phyloP scores from a whole-genome alignment of 2,797 vertebrate genomes.

The Astyanax mexicanus region DNA sequence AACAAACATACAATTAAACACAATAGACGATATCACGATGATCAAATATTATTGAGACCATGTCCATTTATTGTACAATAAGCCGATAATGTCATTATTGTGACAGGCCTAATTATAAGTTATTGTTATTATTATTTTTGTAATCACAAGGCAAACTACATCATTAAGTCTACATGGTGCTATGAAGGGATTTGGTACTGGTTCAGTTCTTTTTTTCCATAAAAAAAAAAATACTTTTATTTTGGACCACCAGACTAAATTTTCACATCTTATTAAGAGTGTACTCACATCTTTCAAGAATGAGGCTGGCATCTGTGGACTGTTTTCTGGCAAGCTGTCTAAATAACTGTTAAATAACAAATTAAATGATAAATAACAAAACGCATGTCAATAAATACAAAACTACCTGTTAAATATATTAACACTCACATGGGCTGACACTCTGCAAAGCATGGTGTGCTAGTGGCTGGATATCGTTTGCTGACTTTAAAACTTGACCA shows the following conservation, averaged over 20 bases:
- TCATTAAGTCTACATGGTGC: too few relatives aligned
- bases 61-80: too few relatives aligned
- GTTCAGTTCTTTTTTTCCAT: background rate
- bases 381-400: too few relatives aligned
- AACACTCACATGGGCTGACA: constrained; percentile 70
- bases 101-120: too few relatives aligned
- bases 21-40: too few relatives aligned
- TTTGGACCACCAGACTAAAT: background rate
- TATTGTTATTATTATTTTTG: too few relatives aligned
- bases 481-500: background rate
- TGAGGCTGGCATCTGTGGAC: constrained; percentile 77
- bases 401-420: background rate
- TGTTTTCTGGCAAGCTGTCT: constrained; percentile 81
- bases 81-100: too few relatives aligned
- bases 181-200: too few relatives aligned
- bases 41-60: too few relatives aligned
- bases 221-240: background rate
- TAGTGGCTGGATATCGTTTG: background rate
- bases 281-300: constrained; percentile 93
- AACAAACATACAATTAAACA: too few relatives aligned
- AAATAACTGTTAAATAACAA: constrained; percentile 77
- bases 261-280: background rate
- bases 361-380: constrained; percentile 7
- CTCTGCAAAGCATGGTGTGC: constrained; percentile 73
- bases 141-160: too few relatives aligned